Evolutionary conservation across 2,113 vertebrate species (phyloP).

Genomic region (Mungos mungo): DNA sequence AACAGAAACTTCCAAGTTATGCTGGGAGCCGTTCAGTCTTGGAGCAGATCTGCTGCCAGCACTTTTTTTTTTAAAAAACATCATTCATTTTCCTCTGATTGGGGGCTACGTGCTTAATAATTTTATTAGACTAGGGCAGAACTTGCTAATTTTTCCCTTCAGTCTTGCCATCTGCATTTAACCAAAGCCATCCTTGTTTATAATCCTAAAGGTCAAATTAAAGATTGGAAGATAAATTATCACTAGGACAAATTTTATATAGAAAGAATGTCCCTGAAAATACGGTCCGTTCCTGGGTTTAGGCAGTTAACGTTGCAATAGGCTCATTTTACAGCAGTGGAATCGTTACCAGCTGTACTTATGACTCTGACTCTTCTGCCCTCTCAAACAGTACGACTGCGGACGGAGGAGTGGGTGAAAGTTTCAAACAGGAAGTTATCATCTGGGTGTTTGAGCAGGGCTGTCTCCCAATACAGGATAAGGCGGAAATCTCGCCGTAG

Average conservation of each 20-base stretch:
- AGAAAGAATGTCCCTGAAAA: neutral
- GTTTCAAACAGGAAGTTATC: neutral
- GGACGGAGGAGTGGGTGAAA: neutral
- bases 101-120: conserved; percentile 26
- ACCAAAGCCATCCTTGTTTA: conserved; percentile 20
- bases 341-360: neutral
- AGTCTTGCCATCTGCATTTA: neutral
- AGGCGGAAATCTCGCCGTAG: neutral
- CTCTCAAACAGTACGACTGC: neutral
- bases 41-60: conserved; percentile 1
- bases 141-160: neutral
- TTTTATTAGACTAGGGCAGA: conserved; percentile 31
- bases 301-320: neutral
- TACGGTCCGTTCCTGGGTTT: neutral
- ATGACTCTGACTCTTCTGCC: neutral
- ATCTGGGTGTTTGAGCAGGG: neutral
- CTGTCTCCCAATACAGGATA: neutral
- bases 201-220: neutral
- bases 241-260: neutral
- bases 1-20: conserved; percentile 66
- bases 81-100: conserved; percentile 50
- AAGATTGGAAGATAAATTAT: conserved; percentile 10
- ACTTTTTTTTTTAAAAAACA: conserved; percentile 46
- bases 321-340: neutral
- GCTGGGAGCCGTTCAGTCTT: conserved; percentile 61